phyloP scores from a whole-genome alignment of 2,888 invertebrate species.

The Melinaea menophilus region DNA sequence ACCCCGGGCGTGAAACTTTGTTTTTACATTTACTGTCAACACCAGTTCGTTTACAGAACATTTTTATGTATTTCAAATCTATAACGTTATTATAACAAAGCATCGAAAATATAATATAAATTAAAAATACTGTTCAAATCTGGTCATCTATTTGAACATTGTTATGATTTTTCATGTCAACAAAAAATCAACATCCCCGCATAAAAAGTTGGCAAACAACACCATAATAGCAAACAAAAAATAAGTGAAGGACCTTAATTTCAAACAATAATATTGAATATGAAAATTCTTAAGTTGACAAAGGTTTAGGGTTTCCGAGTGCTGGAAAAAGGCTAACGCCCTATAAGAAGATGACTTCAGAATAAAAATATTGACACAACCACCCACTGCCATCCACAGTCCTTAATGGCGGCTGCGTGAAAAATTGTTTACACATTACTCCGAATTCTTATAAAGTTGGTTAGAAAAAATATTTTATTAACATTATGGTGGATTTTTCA shows the following conservation, averaged over 20 bases:
- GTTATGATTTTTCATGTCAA: too few species aligned
- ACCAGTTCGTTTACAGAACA: background rate
- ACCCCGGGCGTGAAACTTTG: slow-evolving; percentile 22
- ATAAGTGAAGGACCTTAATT: background rate
- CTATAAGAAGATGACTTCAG: slow-evolving; percentile 48
- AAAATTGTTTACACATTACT: slow-evolving; percentile 31
- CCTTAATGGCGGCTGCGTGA: slow-evolving; percentile 33
- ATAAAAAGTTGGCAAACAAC: too few species aligned
- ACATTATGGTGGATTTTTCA: background rate
- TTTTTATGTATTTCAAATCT: background rate
- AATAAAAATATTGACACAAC: slow-evolving; percentile 50
- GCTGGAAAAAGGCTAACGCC: slow-evolving; percentile 44
- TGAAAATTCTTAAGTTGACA: slow-evolving; percentile 9
- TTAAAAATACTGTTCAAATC: too few species aligned
- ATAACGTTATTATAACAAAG: too few species aligned
- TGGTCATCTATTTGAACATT: too few species aligned
- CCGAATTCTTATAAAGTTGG: slow-evolving; percentile 13
- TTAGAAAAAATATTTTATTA: background rate
- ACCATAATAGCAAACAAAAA: background rate
- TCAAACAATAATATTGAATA: slow-evolving; percentile 12
- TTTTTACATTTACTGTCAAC: slow-evolving; percentile 8
- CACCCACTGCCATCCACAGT: slow-evolving; percentile 33
- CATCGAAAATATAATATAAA: too few species aligned
- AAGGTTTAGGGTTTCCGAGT: slow-evolving; percentile 26
- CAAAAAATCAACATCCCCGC: too few species aligned